phyloP scores from a whole-genome alignment of 1,140 invertebrate species.

The Dermatophagoides farinae region DNA sequence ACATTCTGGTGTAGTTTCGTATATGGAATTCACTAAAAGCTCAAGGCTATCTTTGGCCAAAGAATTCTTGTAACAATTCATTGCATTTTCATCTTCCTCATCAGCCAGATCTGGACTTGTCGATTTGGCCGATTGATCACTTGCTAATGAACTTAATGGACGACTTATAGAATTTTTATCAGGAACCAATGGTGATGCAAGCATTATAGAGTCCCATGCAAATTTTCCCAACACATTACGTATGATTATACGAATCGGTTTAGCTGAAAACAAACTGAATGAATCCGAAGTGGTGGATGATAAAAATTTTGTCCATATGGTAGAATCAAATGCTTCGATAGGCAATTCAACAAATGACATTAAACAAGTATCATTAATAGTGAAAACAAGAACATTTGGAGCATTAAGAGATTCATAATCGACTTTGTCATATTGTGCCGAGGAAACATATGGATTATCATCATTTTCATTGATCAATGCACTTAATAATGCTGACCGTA shows the following conservation, averaged over 20 bases:
- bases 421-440: slow-evolving; percentile 48
- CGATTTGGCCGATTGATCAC: neutral
- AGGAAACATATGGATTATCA: slow-evolving; percentile 53
- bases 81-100: neutral
- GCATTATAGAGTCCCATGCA: slow-evolving; percentile 66
- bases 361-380: slow-evolving; percentile 48
- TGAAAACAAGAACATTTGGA: slow-evolving; percentile 59
- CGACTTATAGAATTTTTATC: neutral
- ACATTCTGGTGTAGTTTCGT: slow-evolving; percentile 75
- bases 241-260: slow-evolving; percentile 54
- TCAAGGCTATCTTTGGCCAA: slow-evolving; percentile 4
- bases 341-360: slow-evolving; percentile 60
- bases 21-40: slow-evolving; percentile 62
- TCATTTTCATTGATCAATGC: slow-evolving; percentile 77
- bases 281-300: neutral
- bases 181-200: neutral
- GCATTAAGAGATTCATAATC: slow-evolving; percentile 55
- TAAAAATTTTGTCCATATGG: neutral
- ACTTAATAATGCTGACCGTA: slow-evolving; percentile 56
- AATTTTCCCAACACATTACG: slow-evolving; percentile 87
- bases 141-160: neutral
- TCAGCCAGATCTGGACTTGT: neutral
- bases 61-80: slow-evolving; percentile 12
- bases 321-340: neutral
- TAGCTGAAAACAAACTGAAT: neutral